Conservation (phyloP, 2,113 vertebrate genomes). For the Collichthys lucidus region DNA sequence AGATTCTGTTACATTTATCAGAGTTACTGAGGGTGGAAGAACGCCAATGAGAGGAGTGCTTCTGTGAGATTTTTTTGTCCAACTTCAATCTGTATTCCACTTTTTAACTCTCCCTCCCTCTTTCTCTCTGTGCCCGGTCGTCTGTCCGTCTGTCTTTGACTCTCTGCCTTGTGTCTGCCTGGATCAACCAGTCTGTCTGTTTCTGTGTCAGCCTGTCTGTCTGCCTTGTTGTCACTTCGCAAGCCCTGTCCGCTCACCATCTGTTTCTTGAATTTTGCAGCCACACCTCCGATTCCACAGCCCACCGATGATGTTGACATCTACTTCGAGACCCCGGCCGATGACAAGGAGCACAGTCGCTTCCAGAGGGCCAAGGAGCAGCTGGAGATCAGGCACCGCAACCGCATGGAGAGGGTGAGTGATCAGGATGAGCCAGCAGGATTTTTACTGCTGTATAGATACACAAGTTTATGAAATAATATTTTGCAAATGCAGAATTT, state of each 20-base stretch:
- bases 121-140: conserved; percentile 1
- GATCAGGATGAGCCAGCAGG: not conserved
- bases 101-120: conserved; percentile 21
- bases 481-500: not conserved
- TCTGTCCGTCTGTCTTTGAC: conserved; percentile 37
- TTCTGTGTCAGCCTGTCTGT: conserved; percentile 7
- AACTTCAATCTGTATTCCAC: conserved; percentile 36
- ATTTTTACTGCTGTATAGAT: not conserved
- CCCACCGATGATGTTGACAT: conserved; percentile 96
- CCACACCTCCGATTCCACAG: conserved; percentile 87
- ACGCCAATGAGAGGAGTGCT: conserved; percentile 47
- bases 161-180: conserved; percentile 33
- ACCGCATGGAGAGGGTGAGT: conserved; percentile 96
- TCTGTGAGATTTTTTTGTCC: conserved; percentile 55
- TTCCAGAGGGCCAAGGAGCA: conserved; percentile 99
- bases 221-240: conserved; percentile 14
- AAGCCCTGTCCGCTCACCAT: conserved; percentile 10
- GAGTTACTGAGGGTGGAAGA: conserved; percentile 44
- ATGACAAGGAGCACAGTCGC: conserved; percentile 96
- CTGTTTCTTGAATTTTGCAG: conserved; percentile 56
- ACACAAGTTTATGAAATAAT: not conserved
- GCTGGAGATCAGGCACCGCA: conserved; percentile 94
- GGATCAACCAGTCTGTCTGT: conserved; percentile 16
- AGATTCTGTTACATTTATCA: conserved; percentile 63
- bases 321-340: conserved; percentile 96